Evolutionary conservation across 2,888 invertebrate genomes (phyloP).

Genomic region (Rhorus exstirpatorius): DNA sequence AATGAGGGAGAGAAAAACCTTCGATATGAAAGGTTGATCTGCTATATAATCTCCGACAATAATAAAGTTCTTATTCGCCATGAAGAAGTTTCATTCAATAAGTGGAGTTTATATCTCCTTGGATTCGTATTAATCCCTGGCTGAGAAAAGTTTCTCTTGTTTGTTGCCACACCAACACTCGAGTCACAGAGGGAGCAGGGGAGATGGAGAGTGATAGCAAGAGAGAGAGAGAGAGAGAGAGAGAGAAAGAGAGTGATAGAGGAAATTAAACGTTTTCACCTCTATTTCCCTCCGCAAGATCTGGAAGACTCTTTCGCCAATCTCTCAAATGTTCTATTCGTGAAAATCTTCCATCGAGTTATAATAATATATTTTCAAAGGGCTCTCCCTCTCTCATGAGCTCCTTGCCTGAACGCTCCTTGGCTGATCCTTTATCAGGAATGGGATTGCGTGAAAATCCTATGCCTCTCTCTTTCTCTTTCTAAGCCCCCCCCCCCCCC

Average conservation of each 20-base stretch:
- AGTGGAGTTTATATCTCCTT: constrained; percentile 47
- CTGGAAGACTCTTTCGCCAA: constrained; percentile 64
- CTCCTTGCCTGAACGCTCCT: constrained; percentile 12
- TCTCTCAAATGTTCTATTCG: constrained; percentile 64
- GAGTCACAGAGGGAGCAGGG: constrained; percentile 11
- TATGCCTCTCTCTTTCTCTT: constrained; percentile 47
- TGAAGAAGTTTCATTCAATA: constrained; percentile 64
- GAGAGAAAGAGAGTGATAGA: constrained; percentile 16
- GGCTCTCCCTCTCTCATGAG: constrained; percentile 5
- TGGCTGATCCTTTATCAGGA: constrained; percentile 60
- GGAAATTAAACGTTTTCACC: constrained; percentile 65
- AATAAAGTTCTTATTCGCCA: constrained; percentile 56
- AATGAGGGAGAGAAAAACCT: constrained; percentile 19
- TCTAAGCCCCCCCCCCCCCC: constrained; percentile 44
- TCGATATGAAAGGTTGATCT: constrained; percentile 52
- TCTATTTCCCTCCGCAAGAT: constrained; percentile 60
- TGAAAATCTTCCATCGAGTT: constrained; percentile 52
- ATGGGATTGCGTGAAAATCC: constrained; percentile 58
- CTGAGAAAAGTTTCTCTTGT: constrained; percentile 45
- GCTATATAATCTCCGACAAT: constrained; percentile 59
- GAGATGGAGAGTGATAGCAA: background rate
- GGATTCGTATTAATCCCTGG: constrained; percentile 49
- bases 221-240: constrained; percentile 3
- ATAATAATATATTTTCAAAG: constrained; percentile 57
- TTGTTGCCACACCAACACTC: constrained; percentile 55